Base-by-base conservation (phyloP, 2,888 invertebrate species). In the Nomada hirtipes region DNA sequence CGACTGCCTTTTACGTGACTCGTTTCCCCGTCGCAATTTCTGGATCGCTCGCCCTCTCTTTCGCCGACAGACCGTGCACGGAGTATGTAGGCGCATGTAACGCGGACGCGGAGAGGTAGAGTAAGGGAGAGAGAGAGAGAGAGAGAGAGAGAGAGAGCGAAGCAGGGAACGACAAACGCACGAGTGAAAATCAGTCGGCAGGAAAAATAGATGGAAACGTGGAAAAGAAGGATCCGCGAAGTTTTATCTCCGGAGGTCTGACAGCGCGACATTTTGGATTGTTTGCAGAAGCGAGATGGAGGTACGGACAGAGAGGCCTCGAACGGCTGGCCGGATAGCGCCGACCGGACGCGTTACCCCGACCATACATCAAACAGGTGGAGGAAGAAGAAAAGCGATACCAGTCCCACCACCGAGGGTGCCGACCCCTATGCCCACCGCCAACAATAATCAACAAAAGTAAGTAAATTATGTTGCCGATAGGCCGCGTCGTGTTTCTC, bases 331-430 rank as follows among this genome's bases (percentile, higher is more conserved):
- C 72, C 90, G 92, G 84, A 91, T 93, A 73, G 92, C 92, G 42
- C 92, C 93, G 69, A 91, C 92, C 78, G 93, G 93, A 81, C 92
- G 93, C 80, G 89, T 92, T 68, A 93, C 92, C 55, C 92, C 93
- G 73, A 92, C 90, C 68, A 90, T 92, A 71, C 92, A 93, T 86
- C 92, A 92, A 84, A 90, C 90, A 53, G 88, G 87, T 81, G 89
- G 89, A 79, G 92, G 90, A 80, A 90, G 92, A 81, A 91, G 93
- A 73, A 93, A 93, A 90, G 93, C 95, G 20, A 95, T 95, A 88
- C 95, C 95, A 1, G 95, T 95, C 44, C 94, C 94, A 76, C 95
- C 95, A 52, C 95, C 95, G 52, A 93, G 95, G 79, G 94, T 95
- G 59, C 95, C 95, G 52, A 95, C 95, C 61, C 95, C 95, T 2